A percentile compares a stretch with the other conserved stretches of the same genome.
phyloP scores from a whole-genome alignment of 2,888 invertebrate species.

The Andricus curvator region DNA sequence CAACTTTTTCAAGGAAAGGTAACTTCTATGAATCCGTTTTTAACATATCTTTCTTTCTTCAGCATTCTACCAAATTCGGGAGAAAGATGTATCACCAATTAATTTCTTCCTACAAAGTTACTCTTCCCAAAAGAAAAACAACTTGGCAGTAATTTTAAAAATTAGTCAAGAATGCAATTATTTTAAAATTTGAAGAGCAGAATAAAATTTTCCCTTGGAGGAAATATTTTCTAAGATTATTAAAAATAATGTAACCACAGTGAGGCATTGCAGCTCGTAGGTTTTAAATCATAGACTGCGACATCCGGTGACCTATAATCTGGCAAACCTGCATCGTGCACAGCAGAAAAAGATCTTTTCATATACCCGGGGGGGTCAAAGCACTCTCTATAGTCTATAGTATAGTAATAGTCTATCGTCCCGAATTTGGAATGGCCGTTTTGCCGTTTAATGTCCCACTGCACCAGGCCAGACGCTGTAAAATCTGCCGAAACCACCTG shows the following conservation, averaged over 20 bases:
- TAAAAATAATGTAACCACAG: not conserved
- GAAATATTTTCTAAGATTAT: not conserved
- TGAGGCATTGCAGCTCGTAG: not conserved
- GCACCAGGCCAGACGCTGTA: constrained; percentile 36
- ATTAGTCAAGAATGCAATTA: too few species aligned
- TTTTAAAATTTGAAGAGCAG: not conserved
- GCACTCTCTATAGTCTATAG: not conserved
- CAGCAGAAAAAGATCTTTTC: not conserved
- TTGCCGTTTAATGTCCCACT: constrained; percentile 5
- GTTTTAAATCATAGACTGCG: constrained; percentile 10
- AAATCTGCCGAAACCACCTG: constrained; percentile 26
- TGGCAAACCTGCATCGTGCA: not conserved
- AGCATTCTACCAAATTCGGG: not conserved
- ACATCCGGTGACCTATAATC: constrained; percentile 3
- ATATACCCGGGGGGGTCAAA: not conserved
- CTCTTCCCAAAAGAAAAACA: not conserved
- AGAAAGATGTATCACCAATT: not conserved
- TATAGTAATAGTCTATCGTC: not conserved
- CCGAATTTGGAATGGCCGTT: constrained; percentile 12
- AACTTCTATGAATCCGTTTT: not conserved
- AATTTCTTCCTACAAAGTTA: not conserved
- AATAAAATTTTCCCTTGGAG: not conserved
- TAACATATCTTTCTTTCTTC: not conserved
- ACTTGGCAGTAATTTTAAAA: too few species aligned
- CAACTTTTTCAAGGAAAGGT: not conserved